phyloP scores from a whole-genome alignment of 2,113 vertebrate species.

The Carlito syrichta region DNA sequence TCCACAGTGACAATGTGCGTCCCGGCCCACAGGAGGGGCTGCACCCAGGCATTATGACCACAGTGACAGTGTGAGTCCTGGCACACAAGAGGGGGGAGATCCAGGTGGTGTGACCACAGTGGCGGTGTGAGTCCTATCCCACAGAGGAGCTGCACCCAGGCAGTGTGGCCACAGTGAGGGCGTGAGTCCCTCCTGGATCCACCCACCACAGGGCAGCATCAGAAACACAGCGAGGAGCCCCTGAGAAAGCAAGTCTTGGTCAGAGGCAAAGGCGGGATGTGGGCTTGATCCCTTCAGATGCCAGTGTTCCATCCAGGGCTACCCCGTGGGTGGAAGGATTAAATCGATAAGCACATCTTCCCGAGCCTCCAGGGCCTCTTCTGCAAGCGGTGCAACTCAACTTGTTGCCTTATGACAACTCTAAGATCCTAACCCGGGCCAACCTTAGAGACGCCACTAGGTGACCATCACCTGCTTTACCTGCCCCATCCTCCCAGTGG shows the following conservation, averaged over 20 bases:
- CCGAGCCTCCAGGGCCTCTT: background rate
- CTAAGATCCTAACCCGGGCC: background rate
- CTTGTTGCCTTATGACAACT: background rate
- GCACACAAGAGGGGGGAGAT: too few species aligned
- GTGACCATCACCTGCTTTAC: too few species aligned
- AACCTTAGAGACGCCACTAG: background rate
- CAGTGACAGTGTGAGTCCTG: fast-evolving
- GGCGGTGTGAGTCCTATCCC: too few species aligned
- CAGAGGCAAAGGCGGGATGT: background rate
- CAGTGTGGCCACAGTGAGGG: fast-evolving
- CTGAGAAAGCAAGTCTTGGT: background rate
- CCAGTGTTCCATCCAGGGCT: background rate
- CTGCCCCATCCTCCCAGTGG: background rate
- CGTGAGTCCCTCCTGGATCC: background rate
- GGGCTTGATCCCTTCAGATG: background rate
- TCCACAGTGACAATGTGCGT: fast-evolving
- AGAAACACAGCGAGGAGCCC: background rate
- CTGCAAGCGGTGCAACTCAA: background rate
- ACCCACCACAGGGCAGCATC: background rate
- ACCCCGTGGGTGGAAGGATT: background rate
- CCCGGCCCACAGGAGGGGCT: background rate
- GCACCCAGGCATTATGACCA: background rate
- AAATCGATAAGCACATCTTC: background rate
- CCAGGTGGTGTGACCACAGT: fast-evolving
- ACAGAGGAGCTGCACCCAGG: too few species aligned